Conservation (phyloP, 2,888 invertebrate species). For the Drosophila hamatofila region DNA sequence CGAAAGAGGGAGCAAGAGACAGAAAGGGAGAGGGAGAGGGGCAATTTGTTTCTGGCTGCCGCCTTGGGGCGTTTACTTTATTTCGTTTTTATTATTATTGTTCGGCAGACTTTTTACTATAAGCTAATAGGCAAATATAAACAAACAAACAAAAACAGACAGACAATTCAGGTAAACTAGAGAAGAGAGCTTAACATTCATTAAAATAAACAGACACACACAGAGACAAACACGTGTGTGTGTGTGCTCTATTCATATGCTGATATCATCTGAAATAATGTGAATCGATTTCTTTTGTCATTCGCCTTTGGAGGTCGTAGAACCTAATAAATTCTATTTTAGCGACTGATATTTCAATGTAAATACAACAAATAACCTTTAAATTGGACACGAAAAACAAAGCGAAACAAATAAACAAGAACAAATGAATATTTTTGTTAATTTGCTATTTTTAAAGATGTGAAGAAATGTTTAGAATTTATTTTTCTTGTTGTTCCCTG, state of each 20-base stretch:
- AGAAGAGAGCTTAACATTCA: slow-evolving; percentile 31
- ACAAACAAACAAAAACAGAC: slow-evolving; percentile 26
- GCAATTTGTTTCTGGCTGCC: slow-evolving; percentile 51
- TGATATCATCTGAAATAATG: slow-evolving; percentile 51
- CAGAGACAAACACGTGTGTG: neutral
- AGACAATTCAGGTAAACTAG: slow-evolving; percentile 32
- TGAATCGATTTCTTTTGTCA: slow-evolving; percentile 46
- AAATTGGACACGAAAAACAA: slow-evolving; percentile 7
- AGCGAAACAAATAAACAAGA: slow-evolving; percentile 5
- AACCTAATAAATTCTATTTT: slow-evolving; percentile 40
- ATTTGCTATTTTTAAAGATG: slow-evolving; percentile 11
- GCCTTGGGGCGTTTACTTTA: slow-evolving; percentile 32
- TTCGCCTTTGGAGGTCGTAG: slow-evolving; percentile 39
- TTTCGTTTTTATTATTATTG: slow-evolving; percentile 18
- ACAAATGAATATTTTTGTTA: slow-evolving; percentile 6
- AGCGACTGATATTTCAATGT: slow-evolving; percentile 10
- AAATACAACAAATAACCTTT: slow-evolving; percentile 20
- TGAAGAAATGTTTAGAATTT: slow-evolving; percentile 4
- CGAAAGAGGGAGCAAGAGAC: slow-evolving; percentile 23
- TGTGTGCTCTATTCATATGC: slow-evolving; percentile 54
- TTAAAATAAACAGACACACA: slow-evolving; percentile 10
- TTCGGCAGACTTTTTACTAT: slow-evolving; percentile 30
- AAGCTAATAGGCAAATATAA: slow-evolving; percentile 41
- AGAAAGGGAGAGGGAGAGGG: neutral
- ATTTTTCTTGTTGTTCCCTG: neutral